Evolutionary conservation across 2,113 vertebrate species (phyloP).

Genomic region (Clarias batrachus): DNA sequence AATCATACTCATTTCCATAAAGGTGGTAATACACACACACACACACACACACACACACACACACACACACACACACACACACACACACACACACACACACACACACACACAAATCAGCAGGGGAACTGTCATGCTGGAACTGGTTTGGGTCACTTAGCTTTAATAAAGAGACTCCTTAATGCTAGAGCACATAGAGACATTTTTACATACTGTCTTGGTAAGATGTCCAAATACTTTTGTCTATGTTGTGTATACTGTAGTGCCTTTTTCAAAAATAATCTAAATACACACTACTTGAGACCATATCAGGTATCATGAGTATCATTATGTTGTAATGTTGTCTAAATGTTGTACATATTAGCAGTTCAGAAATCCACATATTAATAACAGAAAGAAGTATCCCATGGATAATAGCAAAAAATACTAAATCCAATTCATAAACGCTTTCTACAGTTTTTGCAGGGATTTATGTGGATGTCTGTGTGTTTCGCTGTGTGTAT

Average conservation of each 20-base stretch:
- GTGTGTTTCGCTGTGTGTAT: conserved; percentile 5
- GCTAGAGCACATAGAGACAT: background rate
- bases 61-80: no score
- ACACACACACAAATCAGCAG: background rate
- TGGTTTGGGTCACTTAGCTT: background rate
- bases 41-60: background rate
- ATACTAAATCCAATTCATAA: background rate
- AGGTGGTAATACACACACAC: background rate
- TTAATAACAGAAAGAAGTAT: background rate
- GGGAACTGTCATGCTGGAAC: background rate
- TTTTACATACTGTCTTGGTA: background rate
- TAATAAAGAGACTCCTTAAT: background rate
- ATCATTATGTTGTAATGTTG: background rate
- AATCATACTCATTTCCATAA: background rate
- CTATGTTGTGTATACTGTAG: background rate
- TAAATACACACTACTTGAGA: background rate
- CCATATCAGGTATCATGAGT: background rate
- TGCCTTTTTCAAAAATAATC: background rate
- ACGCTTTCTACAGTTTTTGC: background rate
- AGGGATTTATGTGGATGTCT: background rate
- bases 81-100: background rate
- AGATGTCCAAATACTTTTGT: background rate
- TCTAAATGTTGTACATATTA: background rate
- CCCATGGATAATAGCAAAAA: background rate
- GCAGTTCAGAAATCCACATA: background rate